Evolutionary conservation across 2,888 invertebrate species (phyloP).

Genomic region (Atethmia centrago): DNA sequence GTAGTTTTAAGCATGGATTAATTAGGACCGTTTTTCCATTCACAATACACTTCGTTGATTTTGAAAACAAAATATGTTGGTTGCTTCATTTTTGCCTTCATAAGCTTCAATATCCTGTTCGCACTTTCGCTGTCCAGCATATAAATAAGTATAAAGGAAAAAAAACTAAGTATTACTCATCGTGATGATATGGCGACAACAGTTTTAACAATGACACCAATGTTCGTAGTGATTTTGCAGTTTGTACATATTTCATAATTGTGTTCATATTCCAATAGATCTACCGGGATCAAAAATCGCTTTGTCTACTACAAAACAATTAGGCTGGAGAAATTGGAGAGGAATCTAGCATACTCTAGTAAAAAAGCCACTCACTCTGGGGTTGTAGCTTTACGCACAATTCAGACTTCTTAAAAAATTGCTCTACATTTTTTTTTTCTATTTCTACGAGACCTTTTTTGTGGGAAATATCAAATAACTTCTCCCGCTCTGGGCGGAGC

Average conservation of each 20-base stretch:
- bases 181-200: conserved; percentile 1
- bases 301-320: too few species aligned
- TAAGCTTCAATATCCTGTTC: conserved; percentile 46
- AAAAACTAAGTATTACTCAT: conserved; percentile 48
- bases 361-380: not conserved
- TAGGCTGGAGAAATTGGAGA: too few species aligned
- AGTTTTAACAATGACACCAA: conserved; percentile 24
- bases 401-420: too few species aligned
- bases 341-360: not conserved
- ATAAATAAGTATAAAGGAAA: conserved; percentile 56
- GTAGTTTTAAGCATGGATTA: not conserved
- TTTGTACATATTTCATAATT: not conserved
- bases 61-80: conserved; percentile 6
- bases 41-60: not conserved
- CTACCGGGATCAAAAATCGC: not conserved
- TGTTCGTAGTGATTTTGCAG: not conserved
- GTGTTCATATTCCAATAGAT: not conserved
- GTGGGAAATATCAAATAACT: too few species aligned
- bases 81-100: conserved; percentile 39
- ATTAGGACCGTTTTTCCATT: not conserved
- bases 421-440: too few species aligned
- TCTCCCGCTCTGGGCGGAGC: too few species aligned
- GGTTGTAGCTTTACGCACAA: too few species aligned
- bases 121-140: conserved; percentile 53
- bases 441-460: too few species aligned